Base-by-base conservation (phyloP, 2,797 vertebrate species). In the Tolypeutes matacus region DNA sequence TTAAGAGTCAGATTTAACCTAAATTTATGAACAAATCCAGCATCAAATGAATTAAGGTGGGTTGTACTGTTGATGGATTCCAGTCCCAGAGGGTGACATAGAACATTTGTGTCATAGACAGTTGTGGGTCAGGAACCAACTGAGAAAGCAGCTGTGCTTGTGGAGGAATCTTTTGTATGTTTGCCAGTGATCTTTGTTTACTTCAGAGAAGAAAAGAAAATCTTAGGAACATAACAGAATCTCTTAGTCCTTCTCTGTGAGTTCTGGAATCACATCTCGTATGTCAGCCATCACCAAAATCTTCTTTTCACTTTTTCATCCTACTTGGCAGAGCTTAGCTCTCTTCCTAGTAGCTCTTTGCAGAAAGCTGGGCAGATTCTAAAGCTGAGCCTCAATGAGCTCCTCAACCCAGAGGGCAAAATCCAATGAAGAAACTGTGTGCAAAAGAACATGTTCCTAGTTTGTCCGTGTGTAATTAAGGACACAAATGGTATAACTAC, bases 1-100 rank as follows among this genome's bases (percentile, higher is more conserved):
- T 39, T 42, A 78, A 42, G 6, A 53, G 36, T 20, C 46, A 75
- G n/a, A 70, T 34, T 15, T 86, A 64, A 39, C 46, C 36, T 21
- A 12, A 56, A 10, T 42, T 46, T 20, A 17, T 1, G 34, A 18
- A 21, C 7, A 0, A 3, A 2, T 1, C 14, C 6, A 10, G 8
- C 21, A 65, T 39, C 18, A 3, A 6, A 0, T 75, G 46, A 34
- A 3, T 1, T 18, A 58, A 18, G 0, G 8, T 82, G 51, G 51
- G 29, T 0, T 62, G 29, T 42, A 2, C 25, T 42, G 25, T 15
- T 4, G 21, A 49, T 20, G 14, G 34, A 7, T 29, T 73, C 14
- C 0, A 18, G 11, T 34, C 36, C 46, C 69, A 25, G 20, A 60
- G 53, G 51, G 23, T 5, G 15, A 80, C 18, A 42, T 31, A 7